Base-by-base conservation (phyloP, 2,797 vertebrate genomes). In the Phalloptychus januarius region DNA sequence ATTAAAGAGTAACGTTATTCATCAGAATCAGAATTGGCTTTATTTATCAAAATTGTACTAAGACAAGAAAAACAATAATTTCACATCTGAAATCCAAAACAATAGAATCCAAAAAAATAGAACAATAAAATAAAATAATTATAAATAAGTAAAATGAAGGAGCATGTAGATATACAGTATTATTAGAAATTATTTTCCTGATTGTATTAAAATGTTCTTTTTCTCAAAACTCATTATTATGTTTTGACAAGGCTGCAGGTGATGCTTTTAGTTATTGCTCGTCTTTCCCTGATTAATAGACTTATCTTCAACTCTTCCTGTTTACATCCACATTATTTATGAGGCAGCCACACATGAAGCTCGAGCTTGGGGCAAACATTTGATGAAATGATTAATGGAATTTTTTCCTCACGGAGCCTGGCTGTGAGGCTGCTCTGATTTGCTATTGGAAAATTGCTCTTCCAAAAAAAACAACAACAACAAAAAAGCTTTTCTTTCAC, bases 271-370 rank as follows among this genome's bases (percentile, higher is more conserved):
- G 36, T 42, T 78, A 71, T 78, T 76, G 75, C 79, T 80, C 82
- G 72, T 81, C 70, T 52, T 28, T 10, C 56, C 1, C 7, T 83
- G 83, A 90, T 87, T 78, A 87, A 87, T 80, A 83, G 77, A 70
- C 77, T 48, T 46, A 73, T 78, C 48, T 74, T 72, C 28, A 87
- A 77, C 72, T 56, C 50, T 69, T 75, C 76, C 76, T 86, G n/a
- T 83, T 90, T 82, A 79, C 71, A 79, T 85, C 73, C 45, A 56
- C 63, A 54, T 84, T 87, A 81, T 89, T 92, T 90, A 92, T 83
- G 76, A 80, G 77, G 48, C 80, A 72, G 74, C 86, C 79, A 80
- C 38, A 42, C 65, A 69, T 69, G 71, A 83, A 79, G 65, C 75
- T 81, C 54, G 45, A 82, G 79, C 84, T 81, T 42, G 33, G 73